Evolutionary conservation across 1,140 invertebrate genomes (phyloP), one percentile per base, ranked within the genome.

Genomic region (Trichogramma pretiosum): DNA sequence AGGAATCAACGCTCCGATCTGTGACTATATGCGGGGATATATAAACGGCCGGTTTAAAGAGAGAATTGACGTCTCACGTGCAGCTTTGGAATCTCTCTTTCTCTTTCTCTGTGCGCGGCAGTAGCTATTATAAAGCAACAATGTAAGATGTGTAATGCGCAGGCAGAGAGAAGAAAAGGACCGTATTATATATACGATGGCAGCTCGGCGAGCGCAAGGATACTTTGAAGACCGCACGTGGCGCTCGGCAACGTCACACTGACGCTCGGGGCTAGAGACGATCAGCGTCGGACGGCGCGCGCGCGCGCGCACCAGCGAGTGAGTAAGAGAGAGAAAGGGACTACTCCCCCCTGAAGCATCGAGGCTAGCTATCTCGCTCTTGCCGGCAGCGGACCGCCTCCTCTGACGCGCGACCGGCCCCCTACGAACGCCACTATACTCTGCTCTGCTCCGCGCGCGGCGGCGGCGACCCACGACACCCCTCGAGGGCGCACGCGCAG

Each of bases 231-330:
- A 62, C 68, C 62, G 65, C 69, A 69, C 68, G 66, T 72, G 69
- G 67, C 65, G 67, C 69, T 62, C 69, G 64, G 67, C 69, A 65
- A 72, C 65, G 64, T 70, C 67, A 67, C 67, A 70, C 69, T 72
- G 68, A n/a, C 57, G 69, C 69, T 70, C 56, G 56, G 60, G 69
- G 66, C 66, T 34, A 66, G 51, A 59, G 56, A 62, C 56, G 62
- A n/a, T n/a, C n/a, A n/a, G n/a, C 65, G 61, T 60, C 62, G 59
- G n/a, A n/a, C 56, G 63, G 59, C 62, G 56, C 62, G 61, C 57
- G 60, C 50, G 46, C 42, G 19, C 21, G 13, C 18, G 22, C 24
- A 16, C 36, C 14, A 7, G 16, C 28, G 22, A 22, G 40, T n/a
- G n/a, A n/a, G n/a, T n/a, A n/a, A n/a, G n/a, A n/a, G n/a, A n/a